Percentiles rank a stretch among this genome's conserved stretches.
phyloP scores from a whole-genome alignment of 2,113 vertebrate species.

The Buteo buteo region DNA sequence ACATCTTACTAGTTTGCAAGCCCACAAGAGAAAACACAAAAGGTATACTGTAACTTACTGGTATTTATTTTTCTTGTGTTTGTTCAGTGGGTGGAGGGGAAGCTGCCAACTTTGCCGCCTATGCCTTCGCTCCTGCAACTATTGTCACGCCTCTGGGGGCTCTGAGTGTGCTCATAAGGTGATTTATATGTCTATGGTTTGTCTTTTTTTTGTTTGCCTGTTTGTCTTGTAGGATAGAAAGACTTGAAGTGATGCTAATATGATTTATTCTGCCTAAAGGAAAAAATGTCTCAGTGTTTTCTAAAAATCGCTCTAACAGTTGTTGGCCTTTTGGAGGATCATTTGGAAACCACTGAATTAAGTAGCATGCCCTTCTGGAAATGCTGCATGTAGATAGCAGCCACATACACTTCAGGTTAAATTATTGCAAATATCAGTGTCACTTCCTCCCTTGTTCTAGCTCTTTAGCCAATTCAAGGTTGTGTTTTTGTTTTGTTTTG shows the following conservation, averaged over 20 bases:
- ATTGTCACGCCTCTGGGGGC: conserved; percentile 94
- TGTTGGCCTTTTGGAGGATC: background rate
- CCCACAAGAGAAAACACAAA: background rate
- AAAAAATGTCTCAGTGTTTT: background rate
- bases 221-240: background rate
- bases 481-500: background rate
- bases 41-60: background rate
- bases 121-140: conserved; percentile 92
- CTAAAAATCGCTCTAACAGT: background rate
- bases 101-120: conserved; percentile 91
- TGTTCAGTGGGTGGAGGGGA: conserved; percentile 91
- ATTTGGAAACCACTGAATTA: background rate
- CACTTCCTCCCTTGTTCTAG: background rate
- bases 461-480: background rate
- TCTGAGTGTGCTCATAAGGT: conserved; percentile 96
- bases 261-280: background rate
- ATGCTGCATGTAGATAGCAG: background rate
- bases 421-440: background rate
- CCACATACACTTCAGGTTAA: background rate
- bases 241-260: background rate
- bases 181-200: background rate
- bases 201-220: background rate
- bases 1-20: background rate
- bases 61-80: conserved; percentile 42
- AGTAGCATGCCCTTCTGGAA: background rate